A percentile compares a stretch with the other conserved stretches of the same genome.
phyloP scores from a whole-genome alignment of 2,113 vertebrate species.

The Pluvianellus socialis region DNA sequence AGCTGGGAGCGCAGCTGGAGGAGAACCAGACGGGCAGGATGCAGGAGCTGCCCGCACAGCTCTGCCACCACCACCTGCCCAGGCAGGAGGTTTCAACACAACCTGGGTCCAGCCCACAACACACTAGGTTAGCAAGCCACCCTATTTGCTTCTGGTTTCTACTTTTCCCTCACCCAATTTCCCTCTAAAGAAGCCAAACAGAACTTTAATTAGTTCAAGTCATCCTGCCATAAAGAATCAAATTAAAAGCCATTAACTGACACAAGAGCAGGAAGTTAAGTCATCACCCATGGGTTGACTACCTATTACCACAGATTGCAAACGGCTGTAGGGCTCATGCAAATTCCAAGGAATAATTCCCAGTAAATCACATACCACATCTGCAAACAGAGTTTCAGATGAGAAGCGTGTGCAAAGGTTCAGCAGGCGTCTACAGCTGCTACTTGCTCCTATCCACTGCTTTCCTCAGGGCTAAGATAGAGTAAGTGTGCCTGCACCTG shows the following conservation, averaged over 20 bases:
- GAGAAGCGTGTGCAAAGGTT: neutral
- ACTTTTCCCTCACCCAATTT: neutral
- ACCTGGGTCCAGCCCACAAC: neutral
- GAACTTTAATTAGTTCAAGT: constrained; percentile 20
- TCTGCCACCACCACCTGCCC: neutral
- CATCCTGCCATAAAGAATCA: neutral
- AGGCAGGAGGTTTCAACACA: neutral
- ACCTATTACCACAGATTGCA: neutral
- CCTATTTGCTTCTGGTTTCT: neutral
- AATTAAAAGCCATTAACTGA: constrained; percentile 7
- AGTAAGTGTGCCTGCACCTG: neutral
- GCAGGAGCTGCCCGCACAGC: neutral
- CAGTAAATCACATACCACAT: neutral
- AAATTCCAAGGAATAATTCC: constrained; percentile 11
- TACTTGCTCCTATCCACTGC: neutral
- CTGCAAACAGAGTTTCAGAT: neutral
- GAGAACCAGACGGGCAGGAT: neutral
- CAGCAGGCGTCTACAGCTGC: neutral
- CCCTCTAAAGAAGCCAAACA: neutral
- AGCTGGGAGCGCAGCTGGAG: neutral
- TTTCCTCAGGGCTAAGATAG: neutral
- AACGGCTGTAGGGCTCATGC: neutral
- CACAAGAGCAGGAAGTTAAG: constrained; percentile 31
- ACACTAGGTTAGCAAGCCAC: neutral
- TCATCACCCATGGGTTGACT: neutral